Evolutionary conservation across 2,888 invertebrate species (phyloP).

Genomic region (Rapana venosa): DNA sequence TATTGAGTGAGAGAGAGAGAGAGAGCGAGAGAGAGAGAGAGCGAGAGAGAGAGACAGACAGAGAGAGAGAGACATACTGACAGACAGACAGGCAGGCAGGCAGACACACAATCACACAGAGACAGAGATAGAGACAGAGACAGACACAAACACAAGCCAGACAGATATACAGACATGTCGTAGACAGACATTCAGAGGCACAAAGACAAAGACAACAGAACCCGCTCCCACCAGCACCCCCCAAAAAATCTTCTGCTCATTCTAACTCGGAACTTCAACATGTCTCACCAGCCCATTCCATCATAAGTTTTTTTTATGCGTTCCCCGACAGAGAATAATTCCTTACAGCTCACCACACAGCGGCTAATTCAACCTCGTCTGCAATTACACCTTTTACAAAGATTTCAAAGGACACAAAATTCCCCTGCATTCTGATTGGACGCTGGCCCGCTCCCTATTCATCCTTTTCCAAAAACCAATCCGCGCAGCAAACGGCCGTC

Average conservation of each 20-base stretch:
- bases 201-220: not conserved
- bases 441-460: not conserved
- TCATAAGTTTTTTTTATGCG: too few relatives aligned
- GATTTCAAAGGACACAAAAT: not conserved
- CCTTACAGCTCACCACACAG: not conserved
- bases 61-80: not conserved
- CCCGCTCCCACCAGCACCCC: too few relatives aligned
- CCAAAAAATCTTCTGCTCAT: too few relatives aligned
- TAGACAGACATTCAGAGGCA: not conserved
- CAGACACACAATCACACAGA: not conserved
- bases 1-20: not conserved
- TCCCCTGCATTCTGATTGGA: not conserved
- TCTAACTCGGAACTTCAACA: too few relatives aligned
- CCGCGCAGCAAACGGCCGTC: not conserved
- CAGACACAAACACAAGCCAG: not conserved
- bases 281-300: too few relatives aligned
- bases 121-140: not conserved
- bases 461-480: not conserved
- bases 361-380: not conserved
- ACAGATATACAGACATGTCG: not conserved
- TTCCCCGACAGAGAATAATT: too few relatives aligned
- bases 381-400: not conserved
- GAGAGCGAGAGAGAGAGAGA: conserved; percentile 16
- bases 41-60: not conserved
- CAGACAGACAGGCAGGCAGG: not conserved